These are phyloP conservation scores for Phainopepla nitens DNA, from an alignment of 2,113 vertebrate genomes.

Conservation along the genomic window DNA sequence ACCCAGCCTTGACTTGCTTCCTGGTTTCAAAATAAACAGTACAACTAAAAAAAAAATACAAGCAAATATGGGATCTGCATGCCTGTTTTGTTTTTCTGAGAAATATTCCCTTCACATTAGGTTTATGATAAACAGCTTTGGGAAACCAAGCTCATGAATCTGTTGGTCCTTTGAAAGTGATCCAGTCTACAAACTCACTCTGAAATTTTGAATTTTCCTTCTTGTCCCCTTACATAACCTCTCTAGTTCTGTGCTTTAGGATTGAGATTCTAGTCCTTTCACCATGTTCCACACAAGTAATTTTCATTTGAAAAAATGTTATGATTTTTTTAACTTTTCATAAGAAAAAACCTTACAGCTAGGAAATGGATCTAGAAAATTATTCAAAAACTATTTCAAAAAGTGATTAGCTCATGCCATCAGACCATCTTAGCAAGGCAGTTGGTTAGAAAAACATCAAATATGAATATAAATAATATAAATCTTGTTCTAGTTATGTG, in stretches of 20 bases:
- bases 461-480: background rate
- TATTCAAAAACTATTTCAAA: background rate
- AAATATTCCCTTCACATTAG: background rate
- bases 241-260: background rate
- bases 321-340: background rate
- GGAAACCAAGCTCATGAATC: background rate
- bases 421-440: background rate
- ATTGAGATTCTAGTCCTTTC: background rate
- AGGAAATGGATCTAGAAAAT: background rate
- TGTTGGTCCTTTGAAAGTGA: background rate
- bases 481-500: background rate
- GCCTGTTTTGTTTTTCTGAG: background rate
- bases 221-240: background rate
- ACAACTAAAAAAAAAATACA: background rate
- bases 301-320: background rate
- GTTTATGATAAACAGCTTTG: background rate
- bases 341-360: background rate
- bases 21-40: background rate
- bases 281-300: background rate
- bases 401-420: background rate
- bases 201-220: background rate
- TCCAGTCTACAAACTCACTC: background rate
- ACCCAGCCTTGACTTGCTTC: background rate
- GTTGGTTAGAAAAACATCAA: background rate
- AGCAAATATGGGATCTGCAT: background rate